Percentiles rank a stretch among this genome's conserved stretches.
phyloP scores from a whole-genome alignment of 1,140 invertebrate species.

The Oppia nitens region DNA sequence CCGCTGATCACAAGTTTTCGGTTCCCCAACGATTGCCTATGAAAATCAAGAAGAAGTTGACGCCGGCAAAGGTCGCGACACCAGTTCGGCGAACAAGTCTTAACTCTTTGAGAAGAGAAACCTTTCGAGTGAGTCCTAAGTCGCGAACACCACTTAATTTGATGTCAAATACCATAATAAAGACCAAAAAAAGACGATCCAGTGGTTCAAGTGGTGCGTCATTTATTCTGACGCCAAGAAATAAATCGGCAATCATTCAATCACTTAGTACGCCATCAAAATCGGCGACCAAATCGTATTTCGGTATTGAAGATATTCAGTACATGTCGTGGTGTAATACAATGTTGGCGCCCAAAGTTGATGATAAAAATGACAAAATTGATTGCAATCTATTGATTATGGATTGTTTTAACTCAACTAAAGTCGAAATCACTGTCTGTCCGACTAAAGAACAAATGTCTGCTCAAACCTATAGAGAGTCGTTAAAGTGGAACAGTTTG shows the following conservation, averaged over 20 bases:
- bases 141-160: background rate
- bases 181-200: background rate
- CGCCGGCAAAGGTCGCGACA: background rate
- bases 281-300: background rate
- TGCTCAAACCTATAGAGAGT: constrained; percentile 30
- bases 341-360: background rate
- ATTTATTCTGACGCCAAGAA: background rate
- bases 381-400: background rate
- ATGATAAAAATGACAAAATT: background rate
- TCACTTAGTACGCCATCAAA: background rate
- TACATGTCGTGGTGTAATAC: background rate
- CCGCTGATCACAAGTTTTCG: background rate
- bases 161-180: background rate
- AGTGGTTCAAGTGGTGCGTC: background rate
- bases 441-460: constrained; percentile 34
- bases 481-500: constrained; percentile 29
- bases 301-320: background rate
- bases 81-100: background rate
- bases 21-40: background rate
- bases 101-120: background rate
- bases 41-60: background rate
- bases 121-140: background rate
- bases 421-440: background rate
- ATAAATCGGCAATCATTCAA: background rate
- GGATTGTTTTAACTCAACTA: background rate